Evolutionary conservation across 2,113 vertebrate species (phyloP).

Genomic region (Capreolus pygargus): DNA sequence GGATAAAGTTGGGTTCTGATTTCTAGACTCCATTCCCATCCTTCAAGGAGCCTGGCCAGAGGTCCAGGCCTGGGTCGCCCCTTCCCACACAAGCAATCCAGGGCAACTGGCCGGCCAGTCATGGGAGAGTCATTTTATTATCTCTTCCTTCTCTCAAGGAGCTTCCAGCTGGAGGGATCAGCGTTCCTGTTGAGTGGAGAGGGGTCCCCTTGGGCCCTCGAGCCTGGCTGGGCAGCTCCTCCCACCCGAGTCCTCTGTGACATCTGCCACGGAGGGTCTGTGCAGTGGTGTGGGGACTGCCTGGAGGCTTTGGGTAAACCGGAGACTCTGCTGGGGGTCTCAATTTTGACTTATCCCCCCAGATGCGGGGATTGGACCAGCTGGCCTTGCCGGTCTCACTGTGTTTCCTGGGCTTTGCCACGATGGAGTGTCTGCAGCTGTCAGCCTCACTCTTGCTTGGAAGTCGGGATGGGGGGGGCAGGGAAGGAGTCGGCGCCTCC

Average conservation of each 20-base stretch:
- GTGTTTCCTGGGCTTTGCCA: not conserved
- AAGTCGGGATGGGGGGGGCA: not conserved
- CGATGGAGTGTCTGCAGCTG: not conserved
- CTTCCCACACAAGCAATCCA: not conserved
- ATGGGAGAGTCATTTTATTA: not conserved
- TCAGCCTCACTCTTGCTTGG: not conserved
- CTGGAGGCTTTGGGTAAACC: not conserved
- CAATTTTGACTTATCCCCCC: not conserved
- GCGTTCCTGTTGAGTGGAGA: not conserved
- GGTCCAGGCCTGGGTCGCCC: not conserved
- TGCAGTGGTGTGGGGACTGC: not conserved
- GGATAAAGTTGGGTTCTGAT: not conserved
- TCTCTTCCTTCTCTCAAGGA: not conserved
- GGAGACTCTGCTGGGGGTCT: not conserved
- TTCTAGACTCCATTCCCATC: constrained; percentile 14
- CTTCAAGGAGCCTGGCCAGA: not conserved
- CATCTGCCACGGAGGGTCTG: not conserved
- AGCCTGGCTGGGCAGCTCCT: not conserved
- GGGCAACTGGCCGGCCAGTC: not conserved
- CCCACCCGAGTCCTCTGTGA: not conserved
- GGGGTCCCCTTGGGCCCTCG: not conserved
- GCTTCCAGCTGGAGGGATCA: not conserved
- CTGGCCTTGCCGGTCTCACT: not conserved
- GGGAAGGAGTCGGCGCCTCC: not conserved
- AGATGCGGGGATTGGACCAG: not conserved